A percentile compares a stretch with the other conserved stretches of the same genome.
Evolutionary conservation across 2,888 invertebrate genomes (phyloP).

Genomic region (Papilio gigon): DNA sequence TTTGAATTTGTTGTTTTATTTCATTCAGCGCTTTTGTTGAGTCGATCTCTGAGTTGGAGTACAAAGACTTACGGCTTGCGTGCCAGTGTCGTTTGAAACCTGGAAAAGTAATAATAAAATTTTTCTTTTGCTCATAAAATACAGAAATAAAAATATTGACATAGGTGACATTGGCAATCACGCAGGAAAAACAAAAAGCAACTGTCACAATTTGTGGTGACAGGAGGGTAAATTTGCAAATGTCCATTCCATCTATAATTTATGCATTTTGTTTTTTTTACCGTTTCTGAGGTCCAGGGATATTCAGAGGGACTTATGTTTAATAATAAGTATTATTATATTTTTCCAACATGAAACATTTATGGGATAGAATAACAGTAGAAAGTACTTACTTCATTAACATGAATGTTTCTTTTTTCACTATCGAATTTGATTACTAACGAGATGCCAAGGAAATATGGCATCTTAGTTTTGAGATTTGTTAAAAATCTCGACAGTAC

Average conservation of each 20-base stretch:
- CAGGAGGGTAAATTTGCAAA: too few relatives aligned
- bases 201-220: too few relatives aligned
- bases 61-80: constrained; percentile 71
- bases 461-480: constrained; percentile 61
- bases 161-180: not conserved
- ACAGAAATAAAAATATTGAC: not conserved
- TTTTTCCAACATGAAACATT: not conserved
- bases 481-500: constrained; percentile 60
- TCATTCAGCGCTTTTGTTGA: constrained; percentile 9
- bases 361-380: not conserved
- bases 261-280: too few relatives aligned
- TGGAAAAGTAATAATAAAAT: constrained; percentile 47
- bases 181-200: too few relatives aligned
- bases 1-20: not conserved
- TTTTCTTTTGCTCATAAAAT: not conserved
- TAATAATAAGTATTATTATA: not conserved
- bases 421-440: constrained; percentile 46
- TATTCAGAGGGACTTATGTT: too few relatives aligned
- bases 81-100: constrained; percentile 52
- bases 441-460: constrained; percentile 57
- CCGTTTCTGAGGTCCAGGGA: too few relatives aligned
- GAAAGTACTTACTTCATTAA: constrained; percentile 18
- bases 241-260: too few relatives aligned
- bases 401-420: not conserved
- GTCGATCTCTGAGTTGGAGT: constrained; percentile 64